These are phyloP conservation scores for Rotaria sp. DNA, from an alignment of 2,888 invertebrate species.

Conservation along the genomic window DNA sequence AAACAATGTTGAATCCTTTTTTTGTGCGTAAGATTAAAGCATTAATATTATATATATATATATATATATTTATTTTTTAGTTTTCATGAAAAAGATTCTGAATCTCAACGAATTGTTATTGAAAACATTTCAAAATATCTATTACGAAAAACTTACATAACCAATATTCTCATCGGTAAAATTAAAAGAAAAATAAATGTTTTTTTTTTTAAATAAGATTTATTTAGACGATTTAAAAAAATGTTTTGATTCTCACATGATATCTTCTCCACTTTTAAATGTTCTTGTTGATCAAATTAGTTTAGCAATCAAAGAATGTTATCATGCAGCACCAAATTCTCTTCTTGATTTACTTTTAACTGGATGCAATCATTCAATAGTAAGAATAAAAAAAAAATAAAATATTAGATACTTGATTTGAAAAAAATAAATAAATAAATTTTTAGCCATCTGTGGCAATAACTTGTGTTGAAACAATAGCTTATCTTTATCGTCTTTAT, in stretches of 20 bases:
- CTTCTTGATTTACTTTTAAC: not conserved
- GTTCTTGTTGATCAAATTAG: not conserved
- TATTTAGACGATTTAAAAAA: not conserved
- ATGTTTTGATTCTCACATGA: not conserved
- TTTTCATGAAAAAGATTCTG: not conserved
- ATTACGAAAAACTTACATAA: not conserved
- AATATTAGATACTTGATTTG: not conserved
- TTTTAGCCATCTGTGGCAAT: not conserved
- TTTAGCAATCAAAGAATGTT: conserved; percentile 21
- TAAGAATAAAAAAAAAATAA: not conserved
- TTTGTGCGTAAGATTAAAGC: too few relatives aligned
- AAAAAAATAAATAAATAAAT: not conserved
- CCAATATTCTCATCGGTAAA: not conserved
- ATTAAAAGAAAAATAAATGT: too few relatives aligned
- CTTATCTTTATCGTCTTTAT: conserved; percentile 14
- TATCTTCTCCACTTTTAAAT: not conserved
- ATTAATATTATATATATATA: too few relatives aligned
- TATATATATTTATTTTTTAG: too few relatives aligned
- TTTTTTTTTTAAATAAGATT: not conserved
- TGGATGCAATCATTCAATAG: not conserved
- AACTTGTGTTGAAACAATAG: not conserved
- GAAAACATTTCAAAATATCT: conserved; percentile 2
- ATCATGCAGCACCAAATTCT: not conserved
- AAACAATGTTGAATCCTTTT: too few relatives aligned
- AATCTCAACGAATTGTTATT: not conserved